Conservation (phyloP, 2,888 invertebrate species). For the Nezara viridula region DNA sequence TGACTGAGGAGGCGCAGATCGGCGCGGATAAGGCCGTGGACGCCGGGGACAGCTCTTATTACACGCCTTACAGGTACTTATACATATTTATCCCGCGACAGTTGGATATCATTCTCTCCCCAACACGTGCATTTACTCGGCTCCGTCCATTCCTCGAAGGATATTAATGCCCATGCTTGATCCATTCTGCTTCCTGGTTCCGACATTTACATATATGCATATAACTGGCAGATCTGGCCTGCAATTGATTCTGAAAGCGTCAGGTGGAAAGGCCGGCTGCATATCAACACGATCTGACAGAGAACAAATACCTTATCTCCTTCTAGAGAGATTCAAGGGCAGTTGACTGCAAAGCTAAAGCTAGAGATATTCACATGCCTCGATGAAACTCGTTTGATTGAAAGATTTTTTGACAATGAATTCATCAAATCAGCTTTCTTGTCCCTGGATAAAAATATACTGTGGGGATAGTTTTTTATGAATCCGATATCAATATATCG, state of each 20-base stretch:
- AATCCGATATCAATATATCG: no score
- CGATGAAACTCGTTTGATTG: neutral
- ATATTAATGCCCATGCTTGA: conserved; percentile 16
- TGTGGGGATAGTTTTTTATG: no score
- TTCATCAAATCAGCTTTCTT: no score
- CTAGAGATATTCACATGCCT: neutral
- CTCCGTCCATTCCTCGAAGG: neutral
- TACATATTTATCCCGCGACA: conserved; percentile 30
- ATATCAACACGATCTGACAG: neutral
- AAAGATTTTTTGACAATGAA: no score
- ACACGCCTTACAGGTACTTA: conserved; percentile 24
- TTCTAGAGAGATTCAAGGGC: neutral
- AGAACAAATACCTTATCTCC: neutral
- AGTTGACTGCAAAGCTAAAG: neutral
- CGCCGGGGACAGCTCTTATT: neutral
- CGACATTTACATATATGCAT: conserved; percentile 32
- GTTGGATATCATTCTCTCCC: neutral
- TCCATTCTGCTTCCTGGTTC: neutral
- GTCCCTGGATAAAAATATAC: no score
- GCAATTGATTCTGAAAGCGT: conserved; percentile 28
- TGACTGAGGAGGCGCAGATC: conserved; percentile 21
- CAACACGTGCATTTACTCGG: neutral
- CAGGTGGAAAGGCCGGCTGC: conserved; percentile 18
- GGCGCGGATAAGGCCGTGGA: neutral
- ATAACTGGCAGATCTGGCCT: neutral